Evolutionary conservation across 2,797 vertebrate species (phyloP).

Genomic region (Diplodus sargus): DNA sequence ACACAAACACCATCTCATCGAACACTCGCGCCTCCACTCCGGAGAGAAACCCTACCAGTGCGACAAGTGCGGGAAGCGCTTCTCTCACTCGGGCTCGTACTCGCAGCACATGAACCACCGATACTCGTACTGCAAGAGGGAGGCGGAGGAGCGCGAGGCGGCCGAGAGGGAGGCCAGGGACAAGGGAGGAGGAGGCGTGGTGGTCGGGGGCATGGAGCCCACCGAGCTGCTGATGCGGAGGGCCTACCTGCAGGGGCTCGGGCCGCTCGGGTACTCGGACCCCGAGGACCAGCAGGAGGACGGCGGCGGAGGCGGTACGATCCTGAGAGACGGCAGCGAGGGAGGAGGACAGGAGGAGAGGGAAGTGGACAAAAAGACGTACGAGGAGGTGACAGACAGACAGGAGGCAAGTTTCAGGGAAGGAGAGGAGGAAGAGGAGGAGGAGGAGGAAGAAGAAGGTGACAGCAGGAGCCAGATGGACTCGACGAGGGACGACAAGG

Average conservation of each 20-base stretch:
- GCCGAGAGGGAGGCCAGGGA: constrained; percentile 92
- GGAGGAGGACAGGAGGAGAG: constrained; percentile 50
- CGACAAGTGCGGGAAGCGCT: constrained; percentile 98
- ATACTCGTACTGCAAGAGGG: constrained; percentile 98
- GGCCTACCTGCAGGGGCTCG: constrained; percentile 93
- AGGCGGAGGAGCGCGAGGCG: constrained; percentile 95
- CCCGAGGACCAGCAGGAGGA: constrained; percentile 90
- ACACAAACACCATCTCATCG: constrained; percentile 99
- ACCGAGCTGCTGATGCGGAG: constrained; percentile 93
- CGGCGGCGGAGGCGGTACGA: constrained; percentile 15
- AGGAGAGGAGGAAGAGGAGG: constrained; percentile 87
- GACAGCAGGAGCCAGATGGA: constrained; percentile 90
- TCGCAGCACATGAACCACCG: constrained; percentile 99
- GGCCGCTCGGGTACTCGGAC: constrained; percentile 92
- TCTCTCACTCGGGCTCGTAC: constrained; percentile 98
- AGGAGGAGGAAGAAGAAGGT: constrained; percentile 82
- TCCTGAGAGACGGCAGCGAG: constrained; percentile 72
- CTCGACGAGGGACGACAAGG: constrained; percentile 87
- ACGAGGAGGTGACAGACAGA: constrained; percentile 89
- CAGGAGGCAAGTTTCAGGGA: constrained; percentile 88
- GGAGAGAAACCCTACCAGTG: constrained; percentile 99
- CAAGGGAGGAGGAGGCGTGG: constrained; percentile 78
- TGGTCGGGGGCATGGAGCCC: constrained; percentile 87
- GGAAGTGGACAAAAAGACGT: constrained; percentile 80
- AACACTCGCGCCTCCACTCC: constrained; percentile 97